Conservation (phyloP, 2,113 vertebrate species). For the Seriola quinqueradiata region DNA sequence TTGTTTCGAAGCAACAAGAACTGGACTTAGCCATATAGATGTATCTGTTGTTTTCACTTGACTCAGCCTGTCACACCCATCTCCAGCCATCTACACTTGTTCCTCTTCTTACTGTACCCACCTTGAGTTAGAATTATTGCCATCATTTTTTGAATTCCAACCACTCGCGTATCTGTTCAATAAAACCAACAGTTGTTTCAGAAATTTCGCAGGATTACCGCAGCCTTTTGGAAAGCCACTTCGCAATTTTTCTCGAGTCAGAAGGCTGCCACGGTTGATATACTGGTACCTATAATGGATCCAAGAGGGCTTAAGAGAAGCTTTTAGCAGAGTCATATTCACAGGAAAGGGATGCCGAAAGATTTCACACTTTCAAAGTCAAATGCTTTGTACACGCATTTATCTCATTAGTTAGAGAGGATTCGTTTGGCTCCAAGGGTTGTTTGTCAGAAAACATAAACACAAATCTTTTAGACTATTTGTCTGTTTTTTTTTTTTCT, state of each 20-base stretch:
- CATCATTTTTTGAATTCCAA: background rate
- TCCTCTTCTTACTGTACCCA: conserved; percentile 3
- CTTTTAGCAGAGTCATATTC: conserved; percentile 28
- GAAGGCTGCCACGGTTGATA: conserved; percentile 9
- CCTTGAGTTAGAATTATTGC: conserved; percentile 4
- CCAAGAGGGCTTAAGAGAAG: conserved; percentile 17
- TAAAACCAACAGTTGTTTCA: conserved; percentile 25
- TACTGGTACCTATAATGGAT: conserved; percentile 12
- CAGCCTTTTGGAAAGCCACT: conserved; percentile 14
- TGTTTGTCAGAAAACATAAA: conserved; percentile 25
- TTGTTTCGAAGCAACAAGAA: background rate
- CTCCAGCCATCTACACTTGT: background rate
- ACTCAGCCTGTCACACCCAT: background rate
- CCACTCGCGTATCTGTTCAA: conserved; percentile 1
- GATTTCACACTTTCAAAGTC: conserved; percentile 23
- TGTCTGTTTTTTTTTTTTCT: background rate
- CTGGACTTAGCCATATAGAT: background rate
- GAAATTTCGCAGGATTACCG: conserved; percentile 23
- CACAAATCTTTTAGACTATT: background rate
- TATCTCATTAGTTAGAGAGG: conserved; percentile 29
- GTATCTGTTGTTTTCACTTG: background rate
- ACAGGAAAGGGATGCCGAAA: conserved; percentile 1
- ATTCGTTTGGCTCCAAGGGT: conserved; percentile 5
- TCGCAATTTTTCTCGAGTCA: background rate
- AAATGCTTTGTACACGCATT: conserved; percentile 10